phyloP scores from a whole-genome alignment of 2,113 vertebrate species.

The Protomyctophum bolini region DNA sequence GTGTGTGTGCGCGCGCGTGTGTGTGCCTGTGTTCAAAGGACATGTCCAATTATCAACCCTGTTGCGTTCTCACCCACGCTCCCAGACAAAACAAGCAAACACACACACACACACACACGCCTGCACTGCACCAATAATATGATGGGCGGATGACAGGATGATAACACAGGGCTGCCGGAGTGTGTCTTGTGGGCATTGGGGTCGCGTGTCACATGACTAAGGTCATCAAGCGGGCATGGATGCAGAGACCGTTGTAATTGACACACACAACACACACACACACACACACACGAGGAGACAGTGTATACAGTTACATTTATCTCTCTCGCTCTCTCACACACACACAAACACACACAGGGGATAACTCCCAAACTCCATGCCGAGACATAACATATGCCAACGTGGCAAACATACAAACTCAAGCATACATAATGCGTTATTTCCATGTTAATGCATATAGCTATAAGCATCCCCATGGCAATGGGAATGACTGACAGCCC shows the following conservation, averaged over 20 bases:
- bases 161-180: too few relatives aligned
- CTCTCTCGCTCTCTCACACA: background rate
- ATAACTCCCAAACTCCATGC: slow-evolving; percentile 51
- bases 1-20: slow-evolving; percentile 3
- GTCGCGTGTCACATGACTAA: too few relatives aligned
- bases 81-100: slow-evolving; percentile 10
- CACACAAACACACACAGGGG: background rate
- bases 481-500: slow-evolving; percentile 88
- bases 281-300: background rate
- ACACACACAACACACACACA: background rate
- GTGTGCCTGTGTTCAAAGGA: slow-evolving; percentile 29
- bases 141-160: too few relatives aligned
- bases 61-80: slow-evolving; percentile 34
- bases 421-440: slow-evolving; percentile 77
- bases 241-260: too few relatives aligned
- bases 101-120: slow-evolving; percentile 19
- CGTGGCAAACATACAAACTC: slow-evolving; percentile 72
- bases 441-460: slow-evolving; percentile 87
- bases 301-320: too few relatives aligned
- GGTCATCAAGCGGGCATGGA: too few relatives aligned
- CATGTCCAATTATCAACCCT: slow-evolving; percentile 76
- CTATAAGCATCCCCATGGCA: slow-evolving; percentile 70
- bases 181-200: too few relatives aligned
- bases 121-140: background rate
- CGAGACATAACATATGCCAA: slow-evolving; percentile 59